Base-by-base conservation (phyloP, 2,888 invertebrate species). In the Silvanus unidentatus region DNA sequence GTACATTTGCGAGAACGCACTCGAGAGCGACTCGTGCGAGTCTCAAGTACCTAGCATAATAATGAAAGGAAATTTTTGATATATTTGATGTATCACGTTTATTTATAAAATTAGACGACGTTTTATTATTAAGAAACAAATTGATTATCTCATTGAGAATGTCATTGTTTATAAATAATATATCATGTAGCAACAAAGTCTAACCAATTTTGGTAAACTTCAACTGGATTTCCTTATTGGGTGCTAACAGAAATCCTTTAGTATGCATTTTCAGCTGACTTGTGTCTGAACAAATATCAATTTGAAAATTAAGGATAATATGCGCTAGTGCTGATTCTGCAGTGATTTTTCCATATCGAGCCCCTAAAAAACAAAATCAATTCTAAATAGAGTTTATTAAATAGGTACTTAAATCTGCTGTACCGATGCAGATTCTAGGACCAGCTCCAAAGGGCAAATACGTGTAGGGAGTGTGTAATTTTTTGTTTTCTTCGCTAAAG, bases 401-500 rank as follows among this genome's bases (percentile, higher is more conserved):
- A 28, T 9, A 28, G 10, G 8, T 28, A 28, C 8, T n/a, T n/a
- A n/a, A n/a, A n/a, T n/a, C n/a, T n/a, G 10, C 8, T 28, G 8
- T 28, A 52, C 52, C 52, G 36, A 53, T 49, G 36, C 53, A 53
- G 40, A 42, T 52, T 9, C 54, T 43, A 1, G 52, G 53, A 11
- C 53, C 53, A 22, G 44, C 49, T 22, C 53, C 52, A 45, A 53
- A 53, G 5, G 51, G 49, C 11, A 53, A 11, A 29, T 45, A 52
- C 12, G 45, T 14, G 41, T 8, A 49, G 1, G 46, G 42, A 9
- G 22, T 11, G 15, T 28, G 39, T 10, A 43, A 13, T 2, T 43
- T 30, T 35, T 60, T 62, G 29, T 61, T 63, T 35, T 65, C 66
- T 1, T 59, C 58, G 0, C 43, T 54, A 13, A 71, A 72, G 32